Evolutionary conservation across 2,113 vertebrate species (phyloP).

Genomic region (Saccopteryx bilineata): DNA sequence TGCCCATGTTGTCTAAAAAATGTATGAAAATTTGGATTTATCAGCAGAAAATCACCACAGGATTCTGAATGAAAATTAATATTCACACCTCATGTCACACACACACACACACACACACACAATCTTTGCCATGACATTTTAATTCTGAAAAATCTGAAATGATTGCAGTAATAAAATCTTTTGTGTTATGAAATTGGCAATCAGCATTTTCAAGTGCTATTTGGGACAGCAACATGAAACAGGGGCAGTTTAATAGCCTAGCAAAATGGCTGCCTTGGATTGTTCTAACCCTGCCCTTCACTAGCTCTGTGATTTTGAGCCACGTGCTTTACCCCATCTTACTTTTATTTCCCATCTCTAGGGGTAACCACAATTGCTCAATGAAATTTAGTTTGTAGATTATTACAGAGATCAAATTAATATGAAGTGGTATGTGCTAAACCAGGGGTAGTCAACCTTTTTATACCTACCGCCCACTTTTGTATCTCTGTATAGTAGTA

Average conservation of each 20-base stretch:
- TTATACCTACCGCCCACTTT: too few species aligned
- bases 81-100: neutral
- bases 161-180: neutral
- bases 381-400: neutral
- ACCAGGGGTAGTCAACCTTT: neutral
- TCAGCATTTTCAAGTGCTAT: neutral
- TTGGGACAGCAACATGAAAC: neutral
- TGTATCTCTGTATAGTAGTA: too few species aligned
- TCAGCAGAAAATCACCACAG: neutral
- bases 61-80: neutral
- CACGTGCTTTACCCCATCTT: neutral
- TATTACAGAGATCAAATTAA: conserved; percentile 17
- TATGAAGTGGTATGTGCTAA: neutral
- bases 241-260: neutral
- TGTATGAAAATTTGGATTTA: neutral
- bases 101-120: neutral
- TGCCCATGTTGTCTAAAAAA: neutral
- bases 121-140: neutral
- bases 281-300: neutral
- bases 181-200: neutral
- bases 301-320: neutral
- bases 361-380: neutral
- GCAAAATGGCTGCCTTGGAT: neutral
- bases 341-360: neutral
- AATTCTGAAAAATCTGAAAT: neutral